Base-by-base conservation (phyloP, 2,797 vertebrate genomes). In the Onychomys leucogaster region DNA sequence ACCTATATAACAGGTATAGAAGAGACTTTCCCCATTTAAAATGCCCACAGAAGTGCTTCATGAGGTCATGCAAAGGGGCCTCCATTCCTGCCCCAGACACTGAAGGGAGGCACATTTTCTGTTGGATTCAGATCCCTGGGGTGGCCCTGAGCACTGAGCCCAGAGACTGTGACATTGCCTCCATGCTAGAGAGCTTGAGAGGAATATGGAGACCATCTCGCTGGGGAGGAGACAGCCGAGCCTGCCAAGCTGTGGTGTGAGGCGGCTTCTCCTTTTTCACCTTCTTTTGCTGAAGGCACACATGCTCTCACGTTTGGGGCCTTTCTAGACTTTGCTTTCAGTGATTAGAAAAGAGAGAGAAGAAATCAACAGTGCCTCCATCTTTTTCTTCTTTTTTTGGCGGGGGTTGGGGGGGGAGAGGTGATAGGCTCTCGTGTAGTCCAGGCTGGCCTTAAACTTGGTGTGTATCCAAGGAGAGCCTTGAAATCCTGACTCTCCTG, bases 271-370 rank as follows among this genome's bases (percentile, higher is more conserved):
- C n/a, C 13, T 57, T 49, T 57, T 59, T 41, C 9, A 52, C 52
- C 88, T 80, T 82, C 2, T 14, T 55, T 86, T 52, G 16, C 9
- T 82, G 34, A 52, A 59, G 41, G 34, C 19, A 2, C 32, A 80
- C 46, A 89, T 37, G 43, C 73, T 43, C 69, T 43, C 43, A 71
- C 1, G 10, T 4, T 25, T 11, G 61, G 34, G 37, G 81, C 52
- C 73, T 91, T 90, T 80, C 49, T 71, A 86, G 82, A 92, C 69
- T 49, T 65, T 92, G 69, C 63, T 93, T 91, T 69, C 85, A 75
- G 10, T 12, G 41, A 90, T 34, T n/a, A 77, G 43, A n/a, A 21
- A 12, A 82, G 32, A 86, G 78, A 83, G 34, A 83, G 16, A 57
- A 91, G 71, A 97, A 59, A 75, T 41, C 17, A 59, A 41, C 25